phyloP scores from a whole-genome alignment of 2,888 invertebrate genomes.

The Catocala nupta region DNA sequence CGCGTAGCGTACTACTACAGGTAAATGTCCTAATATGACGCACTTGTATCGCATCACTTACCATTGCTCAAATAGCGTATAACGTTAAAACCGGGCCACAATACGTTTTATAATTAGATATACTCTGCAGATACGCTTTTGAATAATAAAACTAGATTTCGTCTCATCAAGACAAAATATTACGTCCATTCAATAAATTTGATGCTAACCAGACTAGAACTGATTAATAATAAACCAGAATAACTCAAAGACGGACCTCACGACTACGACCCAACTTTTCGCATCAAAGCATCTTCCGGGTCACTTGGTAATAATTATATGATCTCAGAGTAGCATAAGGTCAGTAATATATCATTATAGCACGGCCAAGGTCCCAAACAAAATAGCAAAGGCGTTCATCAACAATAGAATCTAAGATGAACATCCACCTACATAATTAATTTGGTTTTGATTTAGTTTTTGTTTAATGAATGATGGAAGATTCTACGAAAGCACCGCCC shows the following conservation, averaged over 20 bases:
- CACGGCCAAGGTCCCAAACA: slow-evolving; percentile 63
- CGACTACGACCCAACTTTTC: slow-evolving; percentile 66
- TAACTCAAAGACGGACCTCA: slow-evolving; percentile 66
- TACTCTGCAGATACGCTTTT: no score
- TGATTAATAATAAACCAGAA: slow-evolving; percentile 16
- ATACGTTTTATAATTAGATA: no score
- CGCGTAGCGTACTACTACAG: no score
- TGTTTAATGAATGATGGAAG: slow-evolving; percentile 25
- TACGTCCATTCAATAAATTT: not conserved
- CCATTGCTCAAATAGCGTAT: no score
- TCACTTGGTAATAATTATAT: slow-evolving; percentile 71
- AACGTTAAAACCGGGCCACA: no score
- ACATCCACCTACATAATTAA: slow-evolving; percentile 47
- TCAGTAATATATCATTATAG: slow-evolving; percentile 68
- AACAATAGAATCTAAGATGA: slow-evolving; percentile 51
- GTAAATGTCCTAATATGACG: no score
- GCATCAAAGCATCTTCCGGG: slow-evolving; percentile 71
- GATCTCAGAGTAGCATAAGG: slow-evolving; percentile 68
- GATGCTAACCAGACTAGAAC: not conserved
- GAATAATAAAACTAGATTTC: no score
- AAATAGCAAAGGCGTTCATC: slow-evolving; percentile 43
- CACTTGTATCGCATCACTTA: no score
- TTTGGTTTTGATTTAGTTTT: slow-evolving; percentile 30
- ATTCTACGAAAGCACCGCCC: slow-evolving; percentile 25
- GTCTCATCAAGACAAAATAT: no score